Percentiles rank a stretch among this genome's conserved stretches.
These are phyloP conservation scores for Salticus scenicus DNA, from an alignment of 2,888 invertebrate genomes.

Conservation along the genomic window DNA sequence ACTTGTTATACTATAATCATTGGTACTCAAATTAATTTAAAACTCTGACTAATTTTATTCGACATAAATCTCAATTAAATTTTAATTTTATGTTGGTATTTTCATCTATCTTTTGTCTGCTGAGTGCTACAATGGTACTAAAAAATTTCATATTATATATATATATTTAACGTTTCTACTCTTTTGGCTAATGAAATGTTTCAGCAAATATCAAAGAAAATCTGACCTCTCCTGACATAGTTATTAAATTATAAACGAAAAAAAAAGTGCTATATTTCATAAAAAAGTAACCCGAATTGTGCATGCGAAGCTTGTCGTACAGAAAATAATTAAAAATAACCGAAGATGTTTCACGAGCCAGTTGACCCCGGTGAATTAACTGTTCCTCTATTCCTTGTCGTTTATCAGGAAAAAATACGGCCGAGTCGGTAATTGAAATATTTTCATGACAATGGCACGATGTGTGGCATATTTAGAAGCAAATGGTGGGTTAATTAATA, in stretches of 20 bases:
- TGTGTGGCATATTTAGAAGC: slow-evolving; percentile 9
- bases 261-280: background rate
- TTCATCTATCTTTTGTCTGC: too few relatives aligned
- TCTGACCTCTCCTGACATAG: background rate
- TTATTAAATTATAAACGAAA: background rate
- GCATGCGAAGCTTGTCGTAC: background rate
- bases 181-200: background rate
- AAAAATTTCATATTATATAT: too few relatives aligned
- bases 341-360: background rate
- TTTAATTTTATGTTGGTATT: too few relatives aligned
- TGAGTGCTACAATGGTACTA: too few relatives aligned
- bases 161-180: too few relatives aligned
- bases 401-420: background rate
- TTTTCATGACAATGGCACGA: background rate
- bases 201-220: background rate
- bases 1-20: too few relatives aligned
- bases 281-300: background rate
- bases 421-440: background rate
- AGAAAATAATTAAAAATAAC: slow-evolving; percentile 7
- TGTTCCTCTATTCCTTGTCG: background rate
- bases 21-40: too few relatives aligned
- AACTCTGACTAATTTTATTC: too few relatives aligned
- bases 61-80: too few relatives aligned
- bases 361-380: background rate
- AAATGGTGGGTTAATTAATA: slow-evolving; percentile 1